phyloP scores from a whole-genome alignment of 2,113 vertebrate genomes.

The Leuciscus idus region DNA sequence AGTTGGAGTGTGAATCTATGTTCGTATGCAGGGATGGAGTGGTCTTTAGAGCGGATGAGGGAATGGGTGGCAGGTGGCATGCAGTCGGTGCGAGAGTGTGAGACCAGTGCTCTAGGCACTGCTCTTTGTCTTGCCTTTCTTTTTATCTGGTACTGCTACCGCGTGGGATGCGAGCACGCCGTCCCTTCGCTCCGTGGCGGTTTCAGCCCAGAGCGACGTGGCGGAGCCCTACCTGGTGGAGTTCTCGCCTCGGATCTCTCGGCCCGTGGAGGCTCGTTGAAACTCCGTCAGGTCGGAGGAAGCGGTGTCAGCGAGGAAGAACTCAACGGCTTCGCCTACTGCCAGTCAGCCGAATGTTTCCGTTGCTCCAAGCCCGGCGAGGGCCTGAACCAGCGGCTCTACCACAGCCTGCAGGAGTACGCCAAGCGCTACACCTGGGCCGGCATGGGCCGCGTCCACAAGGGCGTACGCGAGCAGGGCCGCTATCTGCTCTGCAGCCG shows the following conservation, averaged over 20 bases:
- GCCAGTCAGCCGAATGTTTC: conserved; percentile 88
- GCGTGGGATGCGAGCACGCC: conserved; percentile 92
- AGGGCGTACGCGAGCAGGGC: conserved; percentile 92
- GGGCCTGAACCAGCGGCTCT: conserved; percentile 94
- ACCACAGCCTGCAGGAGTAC: conserved; percentile 96
- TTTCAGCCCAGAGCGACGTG: conserved; percentile 67
- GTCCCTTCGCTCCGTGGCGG: conserved; percentile 73
- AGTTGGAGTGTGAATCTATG: conserved; percentile 30
- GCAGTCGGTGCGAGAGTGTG: conserved; percentile 91
- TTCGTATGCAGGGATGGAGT: conserved; percentile 73
- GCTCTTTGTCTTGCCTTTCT: conserved; percentile 86
- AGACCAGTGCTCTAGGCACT: conserved; percentile 80
- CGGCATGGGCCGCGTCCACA: conserved; percentile 97
- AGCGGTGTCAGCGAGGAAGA: conserved; percentile 72
- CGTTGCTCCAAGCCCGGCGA: conserved; percentile 84
- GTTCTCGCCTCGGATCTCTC: conserved; percentile 70
- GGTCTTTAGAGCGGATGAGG: conserved; percentile 88
- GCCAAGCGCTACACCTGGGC: conserved; percentile 99
- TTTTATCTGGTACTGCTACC: conserved; percentile 97
- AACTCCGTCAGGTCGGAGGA: conserved; percentile 61
- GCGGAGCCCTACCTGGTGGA: conserved; percentile 60
- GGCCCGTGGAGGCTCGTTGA: conserved; percentile 64
- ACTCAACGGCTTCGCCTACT: conserved; percentile 89
- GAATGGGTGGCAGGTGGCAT: conserved; percentile 88
- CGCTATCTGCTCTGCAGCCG: conserved; percentile 85